Base-by-base conservation (phyloP, 2,797 vertebrate species). In the Enteromius viviparus region DNA sequence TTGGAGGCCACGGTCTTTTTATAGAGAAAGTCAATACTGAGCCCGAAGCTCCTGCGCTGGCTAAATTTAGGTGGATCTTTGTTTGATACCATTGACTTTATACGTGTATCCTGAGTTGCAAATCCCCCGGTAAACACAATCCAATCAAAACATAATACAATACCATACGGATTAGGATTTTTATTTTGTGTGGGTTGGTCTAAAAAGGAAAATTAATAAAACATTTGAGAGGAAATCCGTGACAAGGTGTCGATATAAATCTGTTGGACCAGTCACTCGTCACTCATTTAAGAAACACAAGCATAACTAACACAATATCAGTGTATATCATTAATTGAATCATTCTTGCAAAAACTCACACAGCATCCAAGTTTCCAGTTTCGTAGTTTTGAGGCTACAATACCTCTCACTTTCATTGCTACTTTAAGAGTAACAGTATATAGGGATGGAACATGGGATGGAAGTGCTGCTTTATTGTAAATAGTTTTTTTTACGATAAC, bases 11-110 rank as follows among this genome's bases (percentile, higher is more conserved):
- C 4, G 40, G 34, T 75, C 84, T 90, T 86, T 88, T 86, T 87
- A 89, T 91, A 85, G 84, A 75, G 76, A 19, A 64, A 84, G 84
- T 89, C 86, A 76, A 87, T 85, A 85, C 81, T 14, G 77, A 76
- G 58, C 80, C 86, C 76, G 8, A 45, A 85, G 81, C 81, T 65
- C 78, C 65, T 74, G 26, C 71, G 19, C 65, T 51, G 66, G 83
- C 85, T 85, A 87, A 87, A 85, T 84, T 78, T 85, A 84, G 78
- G 84, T 26, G 76, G 74, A 78, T 76, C 79, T 85, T 62, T 77
- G 75, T 80, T 87, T 82, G 79, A 83, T 83, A 75, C 74, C 26
- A 78, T 81, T 58, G 75, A 76, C 66, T 76, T 76, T 47, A 71
- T 45, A 32, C 9, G 23, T 42, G 68, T 37, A 34, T 84, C 77